Evolutionary conservation across 2,113 vertebrate genomes (phyloP).

Genomic region (Aphyosemion australe): DNA sequence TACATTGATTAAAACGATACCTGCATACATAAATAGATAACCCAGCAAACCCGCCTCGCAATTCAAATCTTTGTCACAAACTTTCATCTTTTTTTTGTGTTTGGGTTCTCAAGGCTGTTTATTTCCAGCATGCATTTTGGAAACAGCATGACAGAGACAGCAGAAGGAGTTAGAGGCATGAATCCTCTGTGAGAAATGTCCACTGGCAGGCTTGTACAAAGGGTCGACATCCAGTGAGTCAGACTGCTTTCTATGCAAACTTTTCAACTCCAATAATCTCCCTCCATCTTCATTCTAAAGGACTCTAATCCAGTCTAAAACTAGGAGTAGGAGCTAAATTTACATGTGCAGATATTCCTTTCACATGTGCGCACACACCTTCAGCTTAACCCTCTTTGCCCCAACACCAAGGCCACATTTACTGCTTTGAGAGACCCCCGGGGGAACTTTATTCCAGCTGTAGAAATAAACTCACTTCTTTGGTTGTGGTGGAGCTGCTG

Average conservation of each 20-base stretch:
- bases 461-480: conserved; percentile 66
- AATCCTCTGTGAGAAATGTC: neutral
- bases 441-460: conserved; percentile 66
- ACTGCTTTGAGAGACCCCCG: conserved; percentile 47
- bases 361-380: conserved; percentile 7
- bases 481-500: conserved; percentile 26
- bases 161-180: neutral
- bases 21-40: neutral
- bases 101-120: neutral
- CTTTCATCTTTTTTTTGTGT: neutral
- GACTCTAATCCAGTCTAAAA: neutral
- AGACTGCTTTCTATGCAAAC: neutral
- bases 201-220: neutral
- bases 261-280: neutral
- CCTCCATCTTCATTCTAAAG: neutral
- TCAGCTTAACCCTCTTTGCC: neutral
- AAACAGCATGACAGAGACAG: neutral
- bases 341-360: no score
- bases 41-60: neutral
- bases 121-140: neutral
- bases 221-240: neutral
- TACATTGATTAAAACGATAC: no score
- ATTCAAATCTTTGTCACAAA: neutral
- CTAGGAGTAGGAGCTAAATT: neutral
- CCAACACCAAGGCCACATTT: conserved; percentile 11